Evolutionary conservation across 1,140 invertebrate species (phyloP).

Genomic region (Nephotettix cincticeps): DNA sequence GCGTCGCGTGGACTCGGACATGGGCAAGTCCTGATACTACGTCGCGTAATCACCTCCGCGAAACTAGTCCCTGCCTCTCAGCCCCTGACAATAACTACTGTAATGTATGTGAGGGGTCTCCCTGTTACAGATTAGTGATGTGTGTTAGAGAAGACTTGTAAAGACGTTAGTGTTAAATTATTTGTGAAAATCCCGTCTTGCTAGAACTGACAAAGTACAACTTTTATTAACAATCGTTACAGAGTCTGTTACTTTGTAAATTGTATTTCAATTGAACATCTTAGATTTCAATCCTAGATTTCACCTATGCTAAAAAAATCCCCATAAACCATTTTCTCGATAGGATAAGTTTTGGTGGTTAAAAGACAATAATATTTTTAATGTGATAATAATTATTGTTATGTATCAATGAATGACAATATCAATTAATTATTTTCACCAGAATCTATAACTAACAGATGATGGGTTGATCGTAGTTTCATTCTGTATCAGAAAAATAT

Average conservation of each 20-base stretch:
- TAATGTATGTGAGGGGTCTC: not conserved
- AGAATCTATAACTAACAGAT: too few species aligned
- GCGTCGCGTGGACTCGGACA: slow-evolving; percentile 60
- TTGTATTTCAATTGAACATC: not conserved
- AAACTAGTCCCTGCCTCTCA: slow-evolving; percentile 25
- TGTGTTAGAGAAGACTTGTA: not conserved
- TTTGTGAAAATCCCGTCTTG: not conserved
- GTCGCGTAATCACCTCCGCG: not conserved
- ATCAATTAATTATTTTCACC: too few species aligned
- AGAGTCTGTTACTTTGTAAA: too few species aligned
- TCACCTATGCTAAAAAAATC: not conserved
- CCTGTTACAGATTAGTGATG: not conserved
- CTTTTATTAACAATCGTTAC: not conserved
- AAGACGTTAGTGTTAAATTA: not conserved
- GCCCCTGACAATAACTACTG: slow-evolving; percentile 3
- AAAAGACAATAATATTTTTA: too few species aligned
- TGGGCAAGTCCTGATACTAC: slow-evolving; percentile 56
- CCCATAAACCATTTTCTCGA: too few species aligned
- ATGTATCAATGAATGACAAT: too few species aligned
- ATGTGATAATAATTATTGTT: too few species aligned
- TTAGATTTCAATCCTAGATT: slow-evolving; percentile 19
- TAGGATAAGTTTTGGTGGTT: too few species aligned
- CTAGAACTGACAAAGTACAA: slow-evolving; percentile 13
- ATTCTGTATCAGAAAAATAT: too few species aligned
- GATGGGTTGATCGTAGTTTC: too few species aligned